These are phyloP conservation scores for Cheilinus undulatus DNA, from an alignment of 2,113 vertebrate species.

Conservation along the genomic window DNA sequence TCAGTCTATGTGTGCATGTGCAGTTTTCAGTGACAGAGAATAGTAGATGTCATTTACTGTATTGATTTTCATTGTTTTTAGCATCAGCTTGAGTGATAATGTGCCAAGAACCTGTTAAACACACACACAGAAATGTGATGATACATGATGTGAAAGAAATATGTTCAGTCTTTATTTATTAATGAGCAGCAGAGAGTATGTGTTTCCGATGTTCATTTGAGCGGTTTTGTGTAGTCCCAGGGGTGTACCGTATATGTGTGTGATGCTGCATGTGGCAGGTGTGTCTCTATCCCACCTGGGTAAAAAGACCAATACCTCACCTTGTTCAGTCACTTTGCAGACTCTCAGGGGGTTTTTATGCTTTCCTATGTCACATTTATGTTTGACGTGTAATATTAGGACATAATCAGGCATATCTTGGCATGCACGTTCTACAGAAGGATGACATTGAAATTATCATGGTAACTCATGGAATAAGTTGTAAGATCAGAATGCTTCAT, in stretches of 20 bases:
- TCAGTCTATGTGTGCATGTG: neutral
- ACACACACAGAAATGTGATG: neutral
- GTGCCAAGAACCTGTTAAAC: neutral
- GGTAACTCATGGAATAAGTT: neutral
- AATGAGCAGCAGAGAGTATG: neutral
- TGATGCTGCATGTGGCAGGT: constrained; percentile 39
- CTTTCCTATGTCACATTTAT: constrained; percentile 3
- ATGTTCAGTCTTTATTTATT: constrained; percentile 10
- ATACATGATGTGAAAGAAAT: constrained; percentile 1
- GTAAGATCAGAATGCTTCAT: neutral
- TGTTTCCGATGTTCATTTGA: neutral
- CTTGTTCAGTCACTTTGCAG: constrained; percentile 48
- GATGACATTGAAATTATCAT: neutral
- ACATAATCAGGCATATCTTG: neutral
- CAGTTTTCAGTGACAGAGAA: constrained; percentile 10
- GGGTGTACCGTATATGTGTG: constrained; percentile 12
- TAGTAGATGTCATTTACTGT: neutral
- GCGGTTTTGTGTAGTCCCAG: constrained; percentile 33
- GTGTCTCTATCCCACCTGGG: constrained; percentile 45
- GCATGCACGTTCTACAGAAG: neutral
- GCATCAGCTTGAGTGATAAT: neutral
- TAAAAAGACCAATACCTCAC: constrained; percentile 47
- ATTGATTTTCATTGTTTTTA: constrained; percentile 38
- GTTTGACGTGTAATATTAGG: neutral
- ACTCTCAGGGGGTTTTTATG: constrained; percentile 49